phyloP scores from a whole-genome alignment of 2,113 vertebrate genomes.

The Lepisosteus oculatus region DNA sequence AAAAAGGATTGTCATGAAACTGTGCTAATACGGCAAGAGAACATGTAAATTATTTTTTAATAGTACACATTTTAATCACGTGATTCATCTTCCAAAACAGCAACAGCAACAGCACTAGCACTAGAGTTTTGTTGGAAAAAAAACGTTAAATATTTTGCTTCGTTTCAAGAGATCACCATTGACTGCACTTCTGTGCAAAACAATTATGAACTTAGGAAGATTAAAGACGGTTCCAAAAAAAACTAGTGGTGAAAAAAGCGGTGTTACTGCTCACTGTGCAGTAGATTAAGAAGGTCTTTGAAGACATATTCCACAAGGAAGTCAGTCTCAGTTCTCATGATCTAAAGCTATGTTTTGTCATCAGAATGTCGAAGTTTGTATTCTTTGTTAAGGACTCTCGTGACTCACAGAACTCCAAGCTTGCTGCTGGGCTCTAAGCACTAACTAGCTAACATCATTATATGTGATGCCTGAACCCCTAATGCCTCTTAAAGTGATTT shows the following conservation, averaged over 20 bases:
- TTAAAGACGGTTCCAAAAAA: not conserved
- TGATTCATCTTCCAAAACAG: not conserved
- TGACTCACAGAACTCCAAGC: conserved; percentile 37
- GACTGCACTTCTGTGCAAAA: not conserved
- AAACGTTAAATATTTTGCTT: not conserved
- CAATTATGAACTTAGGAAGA: conserved; percentile 5
- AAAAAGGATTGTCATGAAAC: too few species aligned
- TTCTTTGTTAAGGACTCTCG: conserved; percentile 36
- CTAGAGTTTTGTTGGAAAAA: too few species aligned
- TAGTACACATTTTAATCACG: too few species aligned
- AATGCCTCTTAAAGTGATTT: conserved; percentile 76
- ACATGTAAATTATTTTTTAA: too few species aligned
- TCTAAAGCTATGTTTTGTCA: not conserved
- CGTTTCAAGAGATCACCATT: conserved; percentile 2
- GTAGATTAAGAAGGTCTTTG: too few species aligned
- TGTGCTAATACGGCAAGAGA: too few species aligned
- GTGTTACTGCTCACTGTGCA: too few species aligned
- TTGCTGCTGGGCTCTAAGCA: conserved; percentile 42
- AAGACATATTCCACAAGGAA: not conserved
- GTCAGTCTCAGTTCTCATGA: not conserved
- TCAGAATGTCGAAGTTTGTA: not conserved
- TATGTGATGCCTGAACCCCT: conserved; percentile 65
- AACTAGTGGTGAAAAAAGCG: not conserved
- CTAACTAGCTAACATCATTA: conserved; percentile 58
- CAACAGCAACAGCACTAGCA: too few species aligned